Evolutionary conservation across 2,888 invertebrate genomes (phyloP), one percentile per base, ranked within the genome.

Genomic region (Allygus modestus): DNA sequence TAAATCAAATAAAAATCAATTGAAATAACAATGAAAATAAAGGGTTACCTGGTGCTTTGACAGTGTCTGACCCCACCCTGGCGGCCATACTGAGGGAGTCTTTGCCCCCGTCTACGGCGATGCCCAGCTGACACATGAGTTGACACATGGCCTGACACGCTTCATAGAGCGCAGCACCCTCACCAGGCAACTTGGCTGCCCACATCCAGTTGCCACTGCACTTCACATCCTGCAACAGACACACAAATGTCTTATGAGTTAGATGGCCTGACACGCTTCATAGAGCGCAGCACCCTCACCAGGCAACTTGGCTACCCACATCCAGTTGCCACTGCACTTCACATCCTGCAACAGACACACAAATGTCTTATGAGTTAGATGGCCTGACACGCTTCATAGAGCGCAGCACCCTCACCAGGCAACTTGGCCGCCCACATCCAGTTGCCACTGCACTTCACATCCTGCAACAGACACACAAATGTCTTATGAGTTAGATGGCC

Each of bases 141-240:
- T 92, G 91, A 89, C 98, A 98, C 93, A 99, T 96, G 20, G 98
- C 97, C 54, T 92, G 91, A 89, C 99, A 99, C 0, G 99, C 97
- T 86, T 95, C 94, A 86, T 95, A 96, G 33, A 99, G 92, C 20
- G 95, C 94, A 0, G 97, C 97, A 0, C 99, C 99, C 90, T 98
- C 99, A 0, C 96, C 97, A 0, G 96, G 95, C 23, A 98, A 92
- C 91, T 99, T 99, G 15, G 99, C 99, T 0, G 98, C 96, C 99
- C 99, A 99, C 99, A 99, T 99, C 99, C 99, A 99, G 91, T 99
- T 99, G n/a, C 97, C 99, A 58, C 98, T 98, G 90, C 99, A 99
- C 91, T 99, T 99, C 0, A 99, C 95, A 91, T 99, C 99, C 91
- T 95, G 92, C 12, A 87, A 85, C n/a, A 61, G 82, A 85, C 54